Evolutionary conservation across 2,888 invertebrate species (phyloP).

Genomic region (Ochropleura leucogaster): DNA sequence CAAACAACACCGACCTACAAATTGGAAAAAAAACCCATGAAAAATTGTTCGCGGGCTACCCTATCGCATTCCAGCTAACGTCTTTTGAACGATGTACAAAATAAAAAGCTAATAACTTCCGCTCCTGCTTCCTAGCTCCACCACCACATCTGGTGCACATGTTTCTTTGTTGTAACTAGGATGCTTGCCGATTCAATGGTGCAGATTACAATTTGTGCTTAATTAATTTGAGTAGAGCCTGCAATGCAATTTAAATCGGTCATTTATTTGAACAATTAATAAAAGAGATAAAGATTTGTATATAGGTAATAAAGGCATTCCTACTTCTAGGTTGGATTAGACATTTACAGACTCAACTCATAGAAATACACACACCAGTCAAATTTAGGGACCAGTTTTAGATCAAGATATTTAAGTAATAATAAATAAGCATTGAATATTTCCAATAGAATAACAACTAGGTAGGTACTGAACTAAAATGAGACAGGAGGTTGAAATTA

Average conservation of each 20-base stretch:
- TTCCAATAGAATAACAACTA: neutral
- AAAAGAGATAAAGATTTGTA: neutral
- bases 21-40: too few relatives aligned
- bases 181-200: slow-evolving; percentile 12
- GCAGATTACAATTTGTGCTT: slow-evolving; percentile 15
- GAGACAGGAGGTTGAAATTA: neutral
- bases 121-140: slow-evolving; percentile 25
- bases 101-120: slow-evolving; percentile 39
- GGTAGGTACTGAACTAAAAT: neutral
- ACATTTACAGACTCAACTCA: slow-evolving; percentile 4
- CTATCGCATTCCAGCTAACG: neutral
- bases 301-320: neutral
- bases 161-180: slow-evolving; percentile 7
- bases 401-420: neutral
- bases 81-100: neutral
- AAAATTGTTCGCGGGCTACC: too few relatives aligned
- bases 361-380: slow-evolving; percentile 1
- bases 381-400: neutral
- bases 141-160: slow-evolving; percentile 52
- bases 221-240: slow-evolving; percentile 46
- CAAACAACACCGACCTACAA: too few relatives aligned
- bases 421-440: neutral
- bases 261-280: slow-evolving; percentile 7
- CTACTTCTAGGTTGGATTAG: neutral
- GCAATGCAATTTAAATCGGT: slow-evolving; percentile 41